A percentile compares a stretch with the other conserved stretches of the same genome.
phyloP scores from a whole-genome alignment of 1,140 invertebrate species.

The Subanguina moxae region DNA sequence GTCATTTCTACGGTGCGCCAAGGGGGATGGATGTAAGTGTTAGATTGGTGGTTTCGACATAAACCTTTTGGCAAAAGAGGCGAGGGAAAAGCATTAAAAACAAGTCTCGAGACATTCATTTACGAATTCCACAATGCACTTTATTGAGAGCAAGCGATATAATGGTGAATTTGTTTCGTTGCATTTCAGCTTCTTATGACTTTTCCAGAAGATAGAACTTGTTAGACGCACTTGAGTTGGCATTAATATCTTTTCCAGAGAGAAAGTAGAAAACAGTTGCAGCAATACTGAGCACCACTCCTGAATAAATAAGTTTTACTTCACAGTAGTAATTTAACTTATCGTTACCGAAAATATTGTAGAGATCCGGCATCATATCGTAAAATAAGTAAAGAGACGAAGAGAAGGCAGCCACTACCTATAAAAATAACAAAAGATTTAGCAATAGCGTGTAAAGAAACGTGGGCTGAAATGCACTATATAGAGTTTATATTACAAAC shows the following conservation, averaged over 20 bases:
- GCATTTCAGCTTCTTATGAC: background rate
- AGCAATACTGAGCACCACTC: background rate
- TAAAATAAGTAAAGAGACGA: constrained; percentile 52
- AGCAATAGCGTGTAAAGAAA: too few relatives aligned
- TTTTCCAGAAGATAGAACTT: background rate
- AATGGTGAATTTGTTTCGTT: background rate
- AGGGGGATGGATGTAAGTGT: too few relatives aligned
- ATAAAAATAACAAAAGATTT: constrained; percentile 26
- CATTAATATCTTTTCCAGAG: constrained; percentile 1
- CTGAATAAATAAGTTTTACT: background rate
- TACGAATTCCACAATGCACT: too few relatives aligned
- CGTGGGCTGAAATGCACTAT: too few relatives aligned
- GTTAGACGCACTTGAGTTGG: background rate
- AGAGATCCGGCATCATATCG: constrained; percentile 23
- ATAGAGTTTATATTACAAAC: too few relatives aligned
- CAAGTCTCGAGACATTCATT: too few relatives aligned
- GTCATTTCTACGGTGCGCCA: too few relatives aligned
- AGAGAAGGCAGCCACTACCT: constrained; percentile 63
- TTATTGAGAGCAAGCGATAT: background rate
- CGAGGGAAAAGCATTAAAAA: too few relatives aligned
- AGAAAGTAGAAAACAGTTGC: constrained; percentile 7
- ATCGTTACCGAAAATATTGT: constrained; percentile 20
- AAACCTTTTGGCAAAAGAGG: too few relatives aligned
- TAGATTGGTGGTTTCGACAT: too few relatives aligned
- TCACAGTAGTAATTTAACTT: too few relatives aligned